Conservation (phyloP, 2,113 vertebrate species). For the Papio anubis region DNA sequence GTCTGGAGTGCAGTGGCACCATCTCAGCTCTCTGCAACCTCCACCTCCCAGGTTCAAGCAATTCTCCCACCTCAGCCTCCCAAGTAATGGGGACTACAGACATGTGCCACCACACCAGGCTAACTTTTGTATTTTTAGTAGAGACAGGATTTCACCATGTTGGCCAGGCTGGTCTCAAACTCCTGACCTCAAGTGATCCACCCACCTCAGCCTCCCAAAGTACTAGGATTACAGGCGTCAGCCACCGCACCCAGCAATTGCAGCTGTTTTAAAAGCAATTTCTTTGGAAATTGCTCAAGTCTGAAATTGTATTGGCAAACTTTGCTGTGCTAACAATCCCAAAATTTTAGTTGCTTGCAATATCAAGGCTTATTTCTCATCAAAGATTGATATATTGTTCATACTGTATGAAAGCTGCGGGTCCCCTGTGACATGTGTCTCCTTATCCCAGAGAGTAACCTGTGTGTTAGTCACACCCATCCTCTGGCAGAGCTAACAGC, state of each 20-base stretch:
- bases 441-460: background rate
- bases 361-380: background rate
- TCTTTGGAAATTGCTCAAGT: background rate
- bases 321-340: background rate
- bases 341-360: background rate
- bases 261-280: background rate
- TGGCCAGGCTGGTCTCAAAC: no score
- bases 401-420: fast-evolving
- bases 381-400: background rate
- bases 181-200: no score
- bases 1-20: no score
- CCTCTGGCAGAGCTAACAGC: background rate
- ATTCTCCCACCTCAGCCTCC: no score
- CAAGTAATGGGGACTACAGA: no score
- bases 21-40: no score
- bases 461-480: background rate
- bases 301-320: background rate
- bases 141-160: no score
- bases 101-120: fast-evolving
- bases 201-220: no score
- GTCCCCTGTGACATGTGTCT: background rate
- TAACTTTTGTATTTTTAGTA: no score
- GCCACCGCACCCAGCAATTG: background rate
- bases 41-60: no score
- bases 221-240: no score